Base-by-base conservation (phyloP, 2,888 invertebrate genomes). In the Notodonta dromedarius region DNA sequence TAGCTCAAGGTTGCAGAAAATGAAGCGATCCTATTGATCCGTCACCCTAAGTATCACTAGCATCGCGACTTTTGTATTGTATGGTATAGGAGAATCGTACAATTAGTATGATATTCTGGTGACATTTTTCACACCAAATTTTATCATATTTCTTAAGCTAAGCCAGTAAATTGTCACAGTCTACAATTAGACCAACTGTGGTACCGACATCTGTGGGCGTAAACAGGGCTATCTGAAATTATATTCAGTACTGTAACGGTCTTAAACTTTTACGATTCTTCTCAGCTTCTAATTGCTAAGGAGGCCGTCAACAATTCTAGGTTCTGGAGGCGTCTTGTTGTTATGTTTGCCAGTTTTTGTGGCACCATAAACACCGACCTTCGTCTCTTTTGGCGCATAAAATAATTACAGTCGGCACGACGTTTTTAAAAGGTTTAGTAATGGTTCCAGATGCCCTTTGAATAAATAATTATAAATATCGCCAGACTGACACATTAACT, bases 261-360 rank as follows among this genome's bases (percentile, higher is more conserved):
- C 52, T 52, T 52, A 52, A 66, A 61, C 54, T 62, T 69, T 69
- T 66, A 69, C 61, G 64, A 65, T 57, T 58, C 44, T 32, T 12
- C 57, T 39, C 61, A 35, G 51, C n/a, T 16, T 13, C 54, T 63
- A 24, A 52, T 32, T 52, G 32, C 13, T 50, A 8, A 50, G 16
- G 16, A 50, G 50, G 9, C 16, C 32, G 12, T 52, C 52, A 52
- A 52, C 52, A 52, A 13, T 52, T 2, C 52, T 32, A 6, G 52
- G 32, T 52, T 32, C 35, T 52, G 52, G 32, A 52, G 7, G 9
- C 6, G 3, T 32, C 12, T 16, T 5, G 50, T 16, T 8, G 14
- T 50, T 9, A 9, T 50, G 16, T 50, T 50, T 16, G 9, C 50
- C 48, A 48, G 48, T 5, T 51, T 24, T 24, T 51, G 51, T 51